These are phyloP conservation scores for Flexamia atlantica DNA, from an alignment of 2,888 invertebrate species.

Conservation along the genomic window DNA sequence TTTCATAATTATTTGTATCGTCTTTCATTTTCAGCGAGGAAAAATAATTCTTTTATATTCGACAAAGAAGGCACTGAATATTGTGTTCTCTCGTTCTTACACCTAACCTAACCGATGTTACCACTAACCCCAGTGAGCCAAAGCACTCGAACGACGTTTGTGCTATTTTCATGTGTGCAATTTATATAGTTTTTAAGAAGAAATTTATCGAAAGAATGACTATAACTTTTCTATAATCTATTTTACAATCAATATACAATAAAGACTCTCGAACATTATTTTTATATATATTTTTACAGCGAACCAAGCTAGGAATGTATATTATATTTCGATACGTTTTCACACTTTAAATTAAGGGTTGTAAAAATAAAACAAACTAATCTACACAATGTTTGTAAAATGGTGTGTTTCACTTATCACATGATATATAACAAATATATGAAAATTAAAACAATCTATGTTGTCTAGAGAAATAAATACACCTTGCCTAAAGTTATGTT, in stretches of 20 bases:
- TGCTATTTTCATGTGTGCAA: constrained; percentile 31
- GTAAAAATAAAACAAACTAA: constrained; percentile 25
- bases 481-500: not conserved
- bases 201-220: constrained; percentile 40
- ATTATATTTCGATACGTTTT: not conserved
- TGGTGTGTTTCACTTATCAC: constrained; percentile 53
- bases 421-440: not conserved
- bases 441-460: not conserved
- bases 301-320: constrained; percentile 52
- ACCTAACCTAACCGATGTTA: constrained; percentile 18
- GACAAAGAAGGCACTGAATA: constrained; percentile 32
- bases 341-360: not conserved
- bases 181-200: constrained; percentile 11
- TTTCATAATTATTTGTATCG: not conserved
- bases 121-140: not conserved
- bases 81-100: constrained; percentile 16
- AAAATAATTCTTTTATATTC: constrained; percentile 10
- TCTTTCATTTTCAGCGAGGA: constrained; percentile 3
- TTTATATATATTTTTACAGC: constrained; percentile 20
- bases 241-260: constrained; percentile 31
- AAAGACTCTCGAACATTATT: constrained; percentile 13
- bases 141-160: not conserved
- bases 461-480: not conserved
- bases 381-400: constrained; percentile 37
- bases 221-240: constrained; percentile 48